Conservation (phyloP, 2,888 invertebrate species). For the Lycaena phlaeas region DNA sequence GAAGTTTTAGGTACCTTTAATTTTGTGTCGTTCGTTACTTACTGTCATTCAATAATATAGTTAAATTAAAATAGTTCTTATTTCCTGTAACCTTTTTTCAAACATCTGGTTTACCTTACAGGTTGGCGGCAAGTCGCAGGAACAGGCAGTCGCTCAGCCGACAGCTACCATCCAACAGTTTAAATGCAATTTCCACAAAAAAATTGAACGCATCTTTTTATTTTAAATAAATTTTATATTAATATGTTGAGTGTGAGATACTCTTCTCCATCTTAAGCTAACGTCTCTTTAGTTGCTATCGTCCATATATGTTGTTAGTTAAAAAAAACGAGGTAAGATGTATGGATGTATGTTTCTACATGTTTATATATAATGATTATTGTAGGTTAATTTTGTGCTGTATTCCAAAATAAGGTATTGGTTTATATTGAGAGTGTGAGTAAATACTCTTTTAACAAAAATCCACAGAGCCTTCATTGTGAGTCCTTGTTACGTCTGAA, state of each 20-base stretch:
- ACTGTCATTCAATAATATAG: no score
- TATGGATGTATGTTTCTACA: constrained; percentile 65
- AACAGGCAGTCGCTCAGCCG: constrained; percentile 31
- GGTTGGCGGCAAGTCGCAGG: constrained; percentile 45
- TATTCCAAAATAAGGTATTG: constrained; percentile 35
- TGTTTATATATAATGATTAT: constrained; percentile 69
- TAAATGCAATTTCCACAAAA: constrained; percentile 60
- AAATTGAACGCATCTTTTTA: constrained; percentile 45
- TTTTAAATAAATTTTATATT: constrained; percentile 32
- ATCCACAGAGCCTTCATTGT: neutral
- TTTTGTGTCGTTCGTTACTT: no score
- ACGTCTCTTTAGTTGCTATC: constrained; percentile 54
- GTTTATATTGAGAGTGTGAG: constrained; percentile 2
- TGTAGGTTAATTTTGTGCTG: constrained; percentile 69
- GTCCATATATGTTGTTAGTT: constrained; percentile 43
- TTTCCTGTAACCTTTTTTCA: no score
- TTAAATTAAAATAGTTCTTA: no score
- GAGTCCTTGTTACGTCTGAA: constrained; percentile 8
- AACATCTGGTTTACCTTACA: no score
- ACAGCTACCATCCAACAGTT: constrained; percentile 39
- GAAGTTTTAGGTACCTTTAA: no score
- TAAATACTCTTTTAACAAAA: neutral
- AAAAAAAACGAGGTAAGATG: constrained; percentile 43
- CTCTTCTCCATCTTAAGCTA: constrained; percentile 37
- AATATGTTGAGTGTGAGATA: constrained; percentile 22